These are phyloP conservation scores for Thalassophryne amazonica DNA, from an alignment of 2,797 vertebrate genomes.

Conservation along the genomic window DNA sequence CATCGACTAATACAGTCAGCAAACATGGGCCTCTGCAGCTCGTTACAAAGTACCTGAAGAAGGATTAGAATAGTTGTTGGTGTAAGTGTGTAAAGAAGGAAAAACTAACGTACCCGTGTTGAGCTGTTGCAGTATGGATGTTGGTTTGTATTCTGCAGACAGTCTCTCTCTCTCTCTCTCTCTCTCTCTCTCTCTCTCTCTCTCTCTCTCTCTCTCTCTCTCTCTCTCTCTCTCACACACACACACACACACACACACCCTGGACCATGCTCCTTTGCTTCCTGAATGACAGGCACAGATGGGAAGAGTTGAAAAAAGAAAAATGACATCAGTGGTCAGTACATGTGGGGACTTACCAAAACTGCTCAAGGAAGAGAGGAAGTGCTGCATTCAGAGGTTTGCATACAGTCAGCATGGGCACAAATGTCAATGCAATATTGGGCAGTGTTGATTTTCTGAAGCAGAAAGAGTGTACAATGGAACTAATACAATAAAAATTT, in stretches of 20 bases:
- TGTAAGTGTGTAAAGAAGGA: neutral
- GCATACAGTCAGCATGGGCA: no score
- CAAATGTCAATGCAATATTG: no score
- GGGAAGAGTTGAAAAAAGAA: slow-evolving; percentile 45
- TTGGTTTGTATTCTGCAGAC: slow-evolving; percentile 14
- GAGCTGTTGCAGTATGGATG: neutral
- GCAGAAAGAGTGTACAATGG: no score
- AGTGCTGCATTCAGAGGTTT: no score
- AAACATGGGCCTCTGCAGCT: slow-evolving; percentile 57
- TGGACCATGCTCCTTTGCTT: slow-evolving; percentile 18
- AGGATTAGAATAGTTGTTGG: neutral
- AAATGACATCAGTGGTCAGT: slow-evolving; percentile 10
- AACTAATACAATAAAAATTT: no score
- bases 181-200: no score
- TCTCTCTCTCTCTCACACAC: no score
- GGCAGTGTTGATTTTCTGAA: no score
- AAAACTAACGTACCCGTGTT: slow-evolving; percentile 49
- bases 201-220: no score
- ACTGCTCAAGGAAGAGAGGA: no score
- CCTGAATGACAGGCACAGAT: slow-evolving; percentile 78
- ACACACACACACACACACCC: slow-evolving; percentile 20
- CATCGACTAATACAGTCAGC: no score
- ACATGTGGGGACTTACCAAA: neutral
- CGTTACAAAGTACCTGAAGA: neutral
- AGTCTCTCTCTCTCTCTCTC: no score